A percentile compares a stretch with the other conserved stretches of the same genome.
Conservation (phyloP, 2,113 vertebrate species). For the Nematolebias whitei region DNA sequence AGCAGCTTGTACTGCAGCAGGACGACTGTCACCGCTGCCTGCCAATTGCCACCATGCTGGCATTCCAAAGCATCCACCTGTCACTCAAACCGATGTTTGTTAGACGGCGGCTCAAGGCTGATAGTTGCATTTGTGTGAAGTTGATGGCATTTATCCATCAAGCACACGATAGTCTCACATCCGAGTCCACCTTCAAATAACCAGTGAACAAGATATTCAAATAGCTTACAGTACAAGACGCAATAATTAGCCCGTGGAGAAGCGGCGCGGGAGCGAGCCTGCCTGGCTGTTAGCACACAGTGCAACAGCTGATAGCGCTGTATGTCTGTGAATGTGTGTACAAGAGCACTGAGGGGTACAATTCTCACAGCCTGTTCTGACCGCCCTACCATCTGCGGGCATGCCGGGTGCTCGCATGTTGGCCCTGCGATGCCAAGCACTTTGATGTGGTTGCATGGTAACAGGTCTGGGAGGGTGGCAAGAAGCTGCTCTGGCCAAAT, state of each 20-base stretch:
- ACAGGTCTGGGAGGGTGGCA: conserved; percentile 64
- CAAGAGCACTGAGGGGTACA: conserved; percentile 51
- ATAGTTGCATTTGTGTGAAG: conserved; percentile 9
- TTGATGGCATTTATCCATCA: background rate
- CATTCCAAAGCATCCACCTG: conserved; percentile 57
- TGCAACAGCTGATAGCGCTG: conserved; percentile 50
- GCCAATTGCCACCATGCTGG: conserved; percentile 65
- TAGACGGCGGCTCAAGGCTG: conserved; percentile 30
- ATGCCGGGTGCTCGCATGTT: conserved; percentile 70
- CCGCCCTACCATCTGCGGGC: conserved; percentile 74
- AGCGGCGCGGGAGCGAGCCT: conserved; percentile 50
- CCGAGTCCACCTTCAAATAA: conserved; percentile 16
- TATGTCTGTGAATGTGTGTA: conserved; percentile 22
- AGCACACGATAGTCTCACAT: background rate
- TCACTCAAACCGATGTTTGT: conserved; percentile 56
- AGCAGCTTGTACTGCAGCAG: conserved; percentile 76
- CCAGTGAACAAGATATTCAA: conserved; percentile 13
- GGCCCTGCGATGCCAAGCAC: conserved; percentile 65
- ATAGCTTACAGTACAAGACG: conserved; percentile 15
- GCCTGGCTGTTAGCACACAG: conserved; percentile 59
- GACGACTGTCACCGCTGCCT: conserved; percentile 69
- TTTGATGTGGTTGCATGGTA: conserved; percentile 71
- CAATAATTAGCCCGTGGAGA: conserved; percentile 57
- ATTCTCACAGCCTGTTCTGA: conserved; percentile 65
- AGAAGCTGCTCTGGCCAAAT: conserved; percentile 53